Evolutionary conservation across 2,797 vertebrate genomes (phyloP).

Genomic region (Microctenopoma steveboyesi): DNA sequence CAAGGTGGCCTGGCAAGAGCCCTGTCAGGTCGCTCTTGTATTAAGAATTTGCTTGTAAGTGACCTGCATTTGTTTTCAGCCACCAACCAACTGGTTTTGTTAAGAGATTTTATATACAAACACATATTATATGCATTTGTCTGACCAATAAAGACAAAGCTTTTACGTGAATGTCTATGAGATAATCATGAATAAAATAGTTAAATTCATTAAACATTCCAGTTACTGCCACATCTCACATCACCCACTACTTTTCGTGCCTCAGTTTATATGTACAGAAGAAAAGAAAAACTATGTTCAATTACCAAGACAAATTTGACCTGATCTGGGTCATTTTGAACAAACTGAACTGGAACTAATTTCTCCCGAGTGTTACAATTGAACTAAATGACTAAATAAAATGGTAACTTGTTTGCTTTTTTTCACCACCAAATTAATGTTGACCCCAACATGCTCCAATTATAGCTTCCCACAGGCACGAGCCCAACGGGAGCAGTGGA

Average conservation of each 20-base stretch:
- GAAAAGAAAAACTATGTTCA: constrained; percentile 67
- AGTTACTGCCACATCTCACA: constrained; percentile 42
- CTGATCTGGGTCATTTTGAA: constrained; percentile 71
- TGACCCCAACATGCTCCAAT: constrained; percentile 67
- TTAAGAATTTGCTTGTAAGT: constrained; percentile 6
- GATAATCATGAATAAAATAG: too few species aligned
- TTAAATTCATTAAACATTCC: not conserved
- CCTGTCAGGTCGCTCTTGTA: constrained; percentile 20
- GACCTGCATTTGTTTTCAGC: constrained; percentile 13
- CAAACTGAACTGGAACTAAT: constrained; percentile 74
- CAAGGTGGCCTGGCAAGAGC: constrained; percentile 7
- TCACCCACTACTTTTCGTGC: constrained; percentile 57
- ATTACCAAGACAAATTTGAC: constrained; percentile 76
- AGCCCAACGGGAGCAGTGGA: constrained; percentile 53
- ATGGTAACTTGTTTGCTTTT: constrained; percentile 51
- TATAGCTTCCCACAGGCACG: constrained; percentile 47
- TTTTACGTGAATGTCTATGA: too few species aligned
- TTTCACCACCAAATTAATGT: constrained; percentile 66
- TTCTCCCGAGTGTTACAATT: constrained; percentile 59
- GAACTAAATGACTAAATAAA: constrained; percentile 67
- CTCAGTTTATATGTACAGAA: constrained; percentile 68
- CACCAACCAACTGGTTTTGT: not conserved
- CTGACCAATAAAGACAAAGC: not conserved
- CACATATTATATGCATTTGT: not conserved
- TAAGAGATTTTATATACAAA: not conserved